A percentile compares a stretch with the other conserved stretches of the same genome.
Evolutionary conservation across 1,140 invertebrate genomes (phyloP).

Genomic region (Zaprionus taronus): DNA sequence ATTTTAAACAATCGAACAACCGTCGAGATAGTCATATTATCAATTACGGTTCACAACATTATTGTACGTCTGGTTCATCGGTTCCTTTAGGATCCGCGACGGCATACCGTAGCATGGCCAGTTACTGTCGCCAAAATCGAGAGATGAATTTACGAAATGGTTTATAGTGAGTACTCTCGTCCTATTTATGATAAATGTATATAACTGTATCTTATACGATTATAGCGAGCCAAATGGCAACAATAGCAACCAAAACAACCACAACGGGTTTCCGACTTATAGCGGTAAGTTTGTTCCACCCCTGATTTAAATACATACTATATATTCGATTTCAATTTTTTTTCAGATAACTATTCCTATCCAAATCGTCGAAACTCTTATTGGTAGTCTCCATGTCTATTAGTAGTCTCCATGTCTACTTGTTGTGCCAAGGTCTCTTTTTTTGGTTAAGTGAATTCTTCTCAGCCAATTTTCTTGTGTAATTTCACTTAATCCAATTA

Average conservation of each 20-base stretch:
- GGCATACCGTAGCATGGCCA: constrained; percentile 32
- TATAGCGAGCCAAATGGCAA: not conserved
- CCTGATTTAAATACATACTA: not conserved
- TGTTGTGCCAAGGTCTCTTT: constrained; percentile 1
- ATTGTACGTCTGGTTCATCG: not conserved
- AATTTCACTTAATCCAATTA: not conserved
- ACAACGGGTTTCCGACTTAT: not conserved
- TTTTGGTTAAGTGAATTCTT: not conserved
- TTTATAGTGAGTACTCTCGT: constrained; percentile 31
- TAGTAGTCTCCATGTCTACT: not conserved
- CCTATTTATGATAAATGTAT: not conserved
- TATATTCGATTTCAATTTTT: not conserved
- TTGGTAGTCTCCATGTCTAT: not conserved
- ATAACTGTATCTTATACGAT: not conserved
- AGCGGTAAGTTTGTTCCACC: not conserved
- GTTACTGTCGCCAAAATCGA: constrained; percentile 14
- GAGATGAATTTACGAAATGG: constrained; percentile 57
- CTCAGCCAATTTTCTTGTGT: constrained; percentile 1
- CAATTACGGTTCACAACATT: not conserved
- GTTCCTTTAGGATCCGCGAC: not conserved
- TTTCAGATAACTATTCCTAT: constrained; percentile 1
- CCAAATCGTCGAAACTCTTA: not conserved
- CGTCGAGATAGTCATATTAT: not conserved
- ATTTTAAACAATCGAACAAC: not conserved
- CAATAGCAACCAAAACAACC: constrained; percentile 5